Base-by-base conservation (phyloP, 2,888 invertebrate species). In the Chrysotoxum bicinctum region DNA sequence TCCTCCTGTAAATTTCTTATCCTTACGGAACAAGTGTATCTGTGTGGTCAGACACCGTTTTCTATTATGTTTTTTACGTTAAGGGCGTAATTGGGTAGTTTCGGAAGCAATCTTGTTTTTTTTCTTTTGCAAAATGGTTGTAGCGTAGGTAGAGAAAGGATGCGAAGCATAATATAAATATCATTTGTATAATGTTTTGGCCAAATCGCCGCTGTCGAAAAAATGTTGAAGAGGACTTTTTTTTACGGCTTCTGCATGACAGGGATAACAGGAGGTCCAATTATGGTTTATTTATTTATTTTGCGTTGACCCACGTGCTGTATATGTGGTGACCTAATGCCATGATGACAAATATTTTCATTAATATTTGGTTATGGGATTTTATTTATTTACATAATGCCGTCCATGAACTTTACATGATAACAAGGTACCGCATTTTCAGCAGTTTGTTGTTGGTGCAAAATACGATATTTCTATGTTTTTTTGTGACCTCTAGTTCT, bases 1-100 rank as follows among this genome's bases (percentile, higher is more conserved):
- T 84, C 70, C 74, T 74, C 58, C 58, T 62, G 74, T 32, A 45
- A 66, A 58, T 70, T 64, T 75, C 70, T 79, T 70, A 79, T 75
- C 64, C 74, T 26, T 62, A 19, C 19, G 14, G 74, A 74, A 78
- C 78, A 83, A 69, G 78, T 62, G 54, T 74, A 64, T 78, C 72
- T 72, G 73, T 66, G 66, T 43, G 78, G 83, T 78, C 78, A 74
- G 73, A 69, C 78, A 62, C 26, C 32, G 62, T 69, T 78, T 69
- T 64, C 19, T 32, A 35, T 40, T 26, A 9, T 40, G 26, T 40
- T 45, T 64, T 32, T 21, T 8, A 45, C 40, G 45, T 62, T 68
- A 14, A 54, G 62, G 21, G 16, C 68, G 62, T 78, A 73, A 74
- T 76, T 72, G 72, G 81, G 69, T 77, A 77, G 70, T 76, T 77